These are phyloP conservation scores for Onychomys arenicola DNA, from an alignment of 2,797 vertebrate genomes.

Conservation along the genomic window DNA sequence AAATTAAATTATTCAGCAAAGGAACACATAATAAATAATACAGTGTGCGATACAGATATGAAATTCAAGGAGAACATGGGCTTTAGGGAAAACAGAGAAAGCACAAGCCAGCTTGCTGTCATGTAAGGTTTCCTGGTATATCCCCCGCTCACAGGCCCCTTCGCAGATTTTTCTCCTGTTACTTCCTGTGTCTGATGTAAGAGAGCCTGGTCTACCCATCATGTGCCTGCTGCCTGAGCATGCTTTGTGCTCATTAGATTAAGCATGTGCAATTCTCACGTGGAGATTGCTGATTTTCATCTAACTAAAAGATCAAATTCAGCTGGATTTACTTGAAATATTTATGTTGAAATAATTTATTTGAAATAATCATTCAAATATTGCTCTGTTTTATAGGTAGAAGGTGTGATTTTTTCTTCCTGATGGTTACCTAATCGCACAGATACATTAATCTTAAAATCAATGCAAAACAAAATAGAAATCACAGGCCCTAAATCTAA, in stretches of 20 bases:
- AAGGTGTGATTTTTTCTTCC: not conserved
- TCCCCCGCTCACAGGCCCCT: not conserved
- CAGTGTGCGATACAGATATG: not conserved
- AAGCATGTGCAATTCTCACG: not conserved
- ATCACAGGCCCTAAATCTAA: not conserved
- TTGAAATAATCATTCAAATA: not conserved
- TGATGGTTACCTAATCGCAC: not conserved
- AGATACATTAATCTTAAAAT: not conserved
- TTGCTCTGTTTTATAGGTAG: not conserved
- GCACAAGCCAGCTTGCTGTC: not conserved
- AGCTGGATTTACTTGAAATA: conserved; percentile 1
- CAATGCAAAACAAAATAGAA: not conserved
- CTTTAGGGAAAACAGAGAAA: not conserved
- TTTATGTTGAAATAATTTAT: not conserved
- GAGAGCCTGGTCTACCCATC: not conserved
- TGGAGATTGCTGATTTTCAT: not conserved
- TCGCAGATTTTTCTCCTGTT: not conserved
- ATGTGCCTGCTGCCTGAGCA: not conserved
- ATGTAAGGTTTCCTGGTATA: not conserved
- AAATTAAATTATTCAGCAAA: conserved; percentile 27
- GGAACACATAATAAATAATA: not conserved
- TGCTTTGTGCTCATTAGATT: not conserved
- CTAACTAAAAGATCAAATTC: not conserved
- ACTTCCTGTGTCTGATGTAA: not conserved
- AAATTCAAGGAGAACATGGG: not conserved